phyloP scores from a whole-genome alignment of 2,888 invertebrate species.

The Stictocephala bisonia region DNA sequence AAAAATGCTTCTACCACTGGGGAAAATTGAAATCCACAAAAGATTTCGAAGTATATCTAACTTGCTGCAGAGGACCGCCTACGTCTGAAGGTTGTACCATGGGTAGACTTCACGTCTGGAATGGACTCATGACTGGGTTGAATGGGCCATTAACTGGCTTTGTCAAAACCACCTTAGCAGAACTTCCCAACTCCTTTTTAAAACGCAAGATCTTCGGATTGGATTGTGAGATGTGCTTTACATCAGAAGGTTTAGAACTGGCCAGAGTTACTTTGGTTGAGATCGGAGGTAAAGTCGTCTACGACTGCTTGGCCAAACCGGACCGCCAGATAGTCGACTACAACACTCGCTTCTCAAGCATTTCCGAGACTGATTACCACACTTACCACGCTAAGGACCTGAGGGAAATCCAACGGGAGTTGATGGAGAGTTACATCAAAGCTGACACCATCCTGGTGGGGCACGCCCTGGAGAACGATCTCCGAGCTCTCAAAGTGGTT shows the following conservation, averaged over 20 bases:
- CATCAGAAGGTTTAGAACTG: conserved; percentile 85
- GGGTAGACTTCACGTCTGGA: conserved; percentile 81
- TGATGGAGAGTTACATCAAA: conserved; percentile 81
- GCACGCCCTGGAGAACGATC: conserved; percentile 94
- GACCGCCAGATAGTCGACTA: conserved; percentile 87
- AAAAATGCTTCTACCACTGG: conserved; percentile 89
- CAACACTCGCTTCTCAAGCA: conserved; percentile 96
- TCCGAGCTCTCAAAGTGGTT: conserved; percentile 85
- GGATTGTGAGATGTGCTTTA: conserved; percentile 98
- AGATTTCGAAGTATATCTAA: conserved; percentile 64
- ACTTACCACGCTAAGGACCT: conserved; percentile 75
- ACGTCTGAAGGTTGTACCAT: conserved; percentile 74
- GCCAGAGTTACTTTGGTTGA: conserved; percentile 88
- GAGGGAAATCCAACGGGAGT: conserved; percentile 85
- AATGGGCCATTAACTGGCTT: conserved; percentile 78
- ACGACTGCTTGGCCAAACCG: conserved; percentile 87
- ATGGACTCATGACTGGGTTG: conserved; percentile 73
- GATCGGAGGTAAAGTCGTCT: conserved; percentile 78
- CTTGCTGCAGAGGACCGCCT: conserved; percentile 72
- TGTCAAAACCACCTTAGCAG: conserved; percentile 68
- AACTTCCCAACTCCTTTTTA: conserved; percentile 67
- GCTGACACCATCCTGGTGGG: conserved; percentile 92
- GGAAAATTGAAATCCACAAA: conserved; percentile 74
- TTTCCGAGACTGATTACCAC: conserved; percentile 74
- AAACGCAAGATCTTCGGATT: conserved; percentile 77